phyloP scores from a whole-genome alignment of 2,797 vertebrate species.

The Mycteria americana region DNA sequence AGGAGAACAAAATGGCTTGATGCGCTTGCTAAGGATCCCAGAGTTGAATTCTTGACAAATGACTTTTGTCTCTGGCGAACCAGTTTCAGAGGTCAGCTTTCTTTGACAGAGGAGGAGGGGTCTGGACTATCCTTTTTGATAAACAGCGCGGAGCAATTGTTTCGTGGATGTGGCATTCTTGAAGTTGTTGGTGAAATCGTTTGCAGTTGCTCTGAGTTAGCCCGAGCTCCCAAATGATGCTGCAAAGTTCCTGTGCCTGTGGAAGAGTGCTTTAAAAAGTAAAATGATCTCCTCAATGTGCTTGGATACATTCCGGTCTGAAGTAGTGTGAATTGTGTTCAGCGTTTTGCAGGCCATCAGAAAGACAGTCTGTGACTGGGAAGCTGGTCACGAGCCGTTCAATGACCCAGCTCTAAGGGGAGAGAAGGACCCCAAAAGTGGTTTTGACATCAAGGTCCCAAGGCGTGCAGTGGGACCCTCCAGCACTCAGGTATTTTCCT shows the following conservation, averaged over 20 bases:
- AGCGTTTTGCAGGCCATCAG: conserved; percentile 89
- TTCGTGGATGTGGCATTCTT: neutral
- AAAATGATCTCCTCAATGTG: fast-evolving
- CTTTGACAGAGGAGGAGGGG: neutral
- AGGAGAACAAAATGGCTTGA: neutral
- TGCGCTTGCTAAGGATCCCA: neutral
- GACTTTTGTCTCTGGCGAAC: neutral
- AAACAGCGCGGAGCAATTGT: fast-evolving
- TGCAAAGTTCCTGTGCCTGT: neutral
- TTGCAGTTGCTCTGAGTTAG: neutral
- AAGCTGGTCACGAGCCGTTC: conserved; percentile 82
- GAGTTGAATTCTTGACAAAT: neutral
- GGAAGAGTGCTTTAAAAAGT: neutral
- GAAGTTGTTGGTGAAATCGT: neutral
- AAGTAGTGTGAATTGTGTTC: neutral
- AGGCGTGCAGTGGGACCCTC: conserved; percentile 88
- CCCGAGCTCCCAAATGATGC: neutral
- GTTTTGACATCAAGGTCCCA: conserved; percentile 90
- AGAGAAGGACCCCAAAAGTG: conserved; percentile 88
- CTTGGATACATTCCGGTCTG: fast-evolving
- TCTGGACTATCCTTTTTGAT: neutral
- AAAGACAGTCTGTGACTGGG: conserved; percentile 90
- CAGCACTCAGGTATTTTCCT: conserved; percentile 83
- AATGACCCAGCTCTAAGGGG: conserved; percentile 86
- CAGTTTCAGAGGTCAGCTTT: neutral